These are phyloP conservation scores for Dryomyza anilis DNA, from an alignment of 2,888 invertebrate genomes.

Conservation along the genomic window DNA sequence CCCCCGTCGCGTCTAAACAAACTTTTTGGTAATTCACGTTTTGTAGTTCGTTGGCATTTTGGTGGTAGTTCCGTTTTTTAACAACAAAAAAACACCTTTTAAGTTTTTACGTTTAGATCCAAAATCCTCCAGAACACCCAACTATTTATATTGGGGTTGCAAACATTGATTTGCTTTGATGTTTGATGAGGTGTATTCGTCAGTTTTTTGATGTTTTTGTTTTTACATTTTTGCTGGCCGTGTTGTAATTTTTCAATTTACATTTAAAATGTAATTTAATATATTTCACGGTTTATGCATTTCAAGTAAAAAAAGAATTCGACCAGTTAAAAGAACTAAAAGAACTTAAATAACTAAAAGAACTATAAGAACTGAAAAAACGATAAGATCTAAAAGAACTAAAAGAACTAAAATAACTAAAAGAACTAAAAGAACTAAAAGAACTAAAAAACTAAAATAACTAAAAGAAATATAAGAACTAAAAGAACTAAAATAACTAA, in stretches of 20 bases:
- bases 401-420: too few species aligned
- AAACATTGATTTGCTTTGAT: constrained; percentile 48
- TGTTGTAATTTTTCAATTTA: constrained; percentile 46
- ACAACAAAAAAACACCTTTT: background rate
- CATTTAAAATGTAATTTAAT: constrained; percentile 56
- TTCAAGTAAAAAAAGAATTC: background rate
- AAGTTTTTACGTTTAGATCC: background rate
- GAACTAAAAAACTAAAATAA: too few species aligned
- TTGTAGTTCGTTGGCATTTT: background rate
- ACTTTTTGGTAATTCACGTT: background rate
- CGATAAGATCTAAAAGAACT: too few species aligned
- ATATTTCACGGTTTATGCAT: constrained; percentile 45
- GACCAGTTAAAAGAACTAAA: background rate
- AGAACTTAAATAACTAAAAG: too few species aligned
- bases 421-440: too few species aligned
- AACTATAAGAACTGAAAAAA: too few species aligned
- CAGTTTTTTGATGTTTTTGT: constrained; percentile 47
- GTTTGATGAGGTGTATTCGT: constrained; percentile 53
- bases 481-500: too few species aligned
- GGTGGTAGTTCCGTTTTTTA: background rate
- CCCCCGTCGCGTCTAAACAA: too few species aligned
- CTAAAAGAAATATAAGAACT: too few species aligned
- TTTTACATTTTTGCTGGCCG: constrained; percentile 20
- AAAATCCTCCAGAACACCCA: too few species aligned
- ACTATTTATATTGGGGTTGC: too few species aligned